These are phyloP conservation scores for Lasioglossum calceatum DNA, from an alignment of 2,888 invertebrate genomes.

Conservation along the genomic window DNA sequence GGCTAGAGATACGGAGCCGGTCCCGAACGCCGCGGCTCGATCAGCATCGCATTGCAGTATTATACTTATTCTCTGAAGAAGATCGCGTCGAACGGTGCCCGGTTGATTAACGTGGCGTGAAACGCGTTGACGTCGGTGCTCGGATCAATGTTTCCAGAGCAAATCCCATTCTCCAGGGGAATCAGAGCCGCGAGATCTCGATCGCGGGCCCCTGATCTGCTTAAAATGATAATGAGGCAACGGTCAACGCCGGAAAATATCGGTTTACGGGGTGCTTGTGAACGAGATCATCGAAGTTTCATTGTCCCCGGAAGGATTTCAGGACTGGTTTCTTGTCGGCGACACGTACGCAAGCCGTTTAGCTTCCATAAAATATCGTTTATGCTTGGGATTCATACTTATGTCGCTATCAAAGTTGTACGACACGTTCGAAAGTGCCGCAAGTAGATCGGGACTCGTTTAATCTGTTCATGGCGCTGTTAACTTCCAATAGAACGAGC, in stretches of 20 bases:
- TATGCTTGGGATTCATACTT: neutral
- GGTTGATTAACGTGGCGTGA: constrained; percentile 10
- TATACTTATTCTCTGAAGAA: constrained; percentile 4
- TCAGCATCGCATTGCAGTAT: neutral
- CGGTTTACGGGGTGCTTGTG: constrained; percentile 9
- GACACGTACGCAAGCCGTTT: neutral
- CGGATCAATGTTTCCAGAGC: constrained; percentile 1
- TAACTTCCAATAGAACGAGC: neutral
- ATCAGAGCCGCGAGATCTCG: constrained; percentile 5
- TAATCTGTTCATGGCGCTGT: neutral
- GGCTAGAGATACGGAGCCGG: neutral
- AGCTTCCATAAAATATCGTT: neutral
- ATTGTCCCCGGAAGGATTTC: neutral
- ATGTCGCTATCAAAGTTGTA: neutral
- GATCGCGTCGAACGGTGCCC: constrained; percentile 1
- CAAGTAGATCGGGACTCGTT: neutral
- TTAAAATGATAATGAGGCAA: constrained; percentile 12
- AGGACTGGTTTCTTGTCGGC: neutral
- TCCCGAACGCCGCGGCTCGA: neutral
- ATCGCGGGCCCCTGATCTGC: neutral
- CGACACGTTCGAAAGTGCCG: neutral
- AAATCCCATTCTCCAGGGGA: neutral
- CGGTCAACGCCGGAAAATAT: constrained; percentile 4
- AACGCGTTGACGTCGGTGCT: neutral
- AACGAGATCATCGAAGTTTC: neutral